Conservation (phyloP, 2,113 vertebrate genomes). For the Epinephelus moara region DNA sequence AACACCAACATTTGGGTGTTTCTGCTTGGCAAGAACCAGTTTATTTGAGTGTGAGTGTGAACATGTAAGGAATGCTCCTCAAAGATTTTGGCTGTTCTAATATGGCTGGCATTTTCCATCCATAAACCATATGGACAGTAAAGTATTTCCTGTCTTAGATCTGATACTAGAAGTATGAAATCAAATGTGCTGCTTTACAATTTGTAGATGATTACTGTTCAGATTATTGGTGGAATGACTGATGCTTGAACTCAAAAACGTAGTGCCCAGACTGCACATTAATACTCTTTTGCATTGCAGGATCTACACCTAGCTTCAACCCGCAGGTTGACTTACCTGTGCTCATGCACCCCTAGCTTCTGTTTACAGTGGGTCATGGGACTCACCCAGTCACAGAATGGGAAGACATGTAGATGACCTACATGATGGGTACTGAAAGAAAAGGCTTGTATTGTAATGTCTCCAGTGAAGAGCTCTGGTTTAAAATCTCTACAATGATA, state of each 20-base stretch:
- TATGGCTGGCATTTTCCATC: background rate
- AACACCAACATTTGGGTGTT: background rate
- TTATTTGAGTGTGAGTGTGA: background rate
- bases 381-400: background rate
- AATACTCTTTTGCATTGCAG: background rate
- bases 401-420: conserved; percentile 21
- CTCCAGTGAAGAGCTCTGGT: background rate
- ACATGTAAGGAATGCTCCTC: background rate
- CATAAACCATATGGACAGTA: background rate
- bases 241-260: background rate
- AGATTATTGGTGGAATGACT: background rate
- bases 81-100: background rate
- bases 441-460: background rate
- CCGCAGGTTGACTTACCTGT: background rate
- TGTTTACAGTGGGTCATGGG: background rate
- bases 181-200: background rate
- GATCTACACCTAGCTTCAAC: background rate
- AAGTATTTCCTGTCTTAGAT: background rate
- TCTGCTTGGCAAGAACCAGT: background rate
- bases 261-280: background rate
- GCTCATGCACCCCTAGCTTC: background rate
- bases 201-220: background rate
- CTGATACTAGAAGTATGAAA: no score
- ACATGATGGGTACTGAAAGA: background rate
- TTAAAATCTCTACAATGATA: background rate